Evolutionary conservation across 2,888 invertebrate species (phyloP), one percentile per base, ranked within the genome.

Genomic region (Amorpha juglandis): DNA sequence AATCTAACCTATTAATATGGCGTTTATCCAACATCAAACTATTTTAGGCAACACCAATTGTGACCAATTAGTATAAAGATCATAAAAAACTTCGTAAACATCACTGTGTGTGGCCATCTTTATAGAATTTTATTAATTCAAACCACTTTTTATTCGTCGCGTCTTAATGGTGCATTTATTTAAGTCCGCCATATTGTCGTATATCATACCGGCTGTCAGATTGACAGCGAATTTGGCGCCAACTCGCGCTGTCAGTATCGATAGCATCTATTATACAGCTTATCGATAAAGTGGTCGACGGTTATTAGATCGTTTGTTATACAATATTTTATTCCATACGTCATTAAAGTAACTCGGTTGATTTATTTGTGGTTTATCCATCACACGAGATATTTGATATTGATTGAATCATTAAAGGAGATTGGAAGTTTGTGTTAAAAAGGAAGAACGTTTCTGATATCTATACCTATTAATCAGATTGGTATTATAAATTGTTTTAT

Each of bases 181-280:
- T 84, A 70, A 71, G 67, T 65, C 69, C 68, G 72, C 66, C 68
- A 70, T 78, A 81, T 79, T 80, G 77, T 71, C 81, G 84, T 89
- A 86, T 86, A 88, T 89, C 88, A 88, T 83, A 79, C 67, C 63
- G 64, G 74, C 84, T 83, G 89, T 88, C 86, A 82, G 65, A 76
- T 75, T 76, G 76, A 88, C 89, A 88, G 87, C 74, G 74, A 84
- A 86, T 88, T 88, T 86, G 88, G 89, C 88, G 88, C 86, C 87
- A 86, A 87, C 77, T 71, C 77, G 75, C 69, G 74, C 74, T n/a
- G 50, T n/a, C 50, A 35, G 38, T 55, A 38, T 55, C 55, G 55
- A 55, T 55, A 55, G 45, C 16, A 55, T 55, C 55, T 35, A 55
- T 55, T 16, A 16, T 35, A 55, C 16, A 38, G 38, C 9, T 35